These are phyloP conservation scores for Salvator merianae DNA, from an alignment of 2,113 vertebrate species.

Conservation along the genomic window DNA sequence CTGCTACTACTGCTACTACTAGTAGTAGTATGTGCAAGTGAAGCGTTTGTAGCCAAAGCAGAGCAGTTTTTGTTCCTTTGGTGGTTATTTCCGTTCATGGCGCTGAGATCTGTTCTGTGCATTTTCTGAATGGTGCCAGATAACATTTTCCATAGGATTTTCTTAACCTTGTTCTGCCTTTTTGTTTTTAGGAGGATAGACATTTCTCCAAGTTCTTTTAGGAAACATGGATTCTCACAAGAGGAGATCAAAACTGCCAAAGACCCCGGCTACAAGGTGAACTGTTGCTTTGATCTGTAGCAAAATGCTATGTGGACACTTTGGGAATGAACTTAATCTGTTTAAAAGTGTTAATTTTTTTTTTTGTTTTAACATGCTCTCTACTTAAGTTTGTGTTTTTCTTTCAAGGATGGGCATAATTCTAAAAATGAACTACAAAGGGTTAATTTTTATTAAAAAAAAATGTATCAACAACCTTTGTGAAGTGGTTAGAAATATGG, in stretches of 20 bases:
- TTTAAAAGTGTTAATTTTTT: conserved; percentile 15
- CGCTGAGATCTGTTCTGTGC: neutral
- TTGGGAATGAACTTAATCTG: conserved; percentile 82
- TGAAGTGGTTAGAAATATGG: conserved; percentile 95
- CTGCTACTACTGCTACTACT: no score
- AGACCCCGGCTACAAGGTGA: conserved; percentile 98
- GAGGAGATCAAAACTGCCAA: conserved; percentile 93
- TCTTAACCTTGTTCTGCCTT: neutral
- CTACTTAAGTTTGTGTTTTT: conserved; percentile 94
- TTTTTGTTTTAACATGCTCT: conserved; percentile 89
- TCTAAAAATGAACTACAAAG: conserved; percentile 95
- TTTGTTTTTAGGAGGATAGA: conserved; percentile 89
- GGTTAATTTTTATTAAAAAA: conserved; percentile 93
- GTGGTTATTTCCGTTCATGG: no score
- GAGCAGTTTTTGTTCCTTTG: no score
- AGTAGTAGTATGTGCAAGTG: no score
- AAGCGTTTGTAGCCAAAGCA: no score
- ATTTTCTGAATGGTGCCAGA: neutral
- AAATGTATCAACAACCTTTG: conserved; percentile 89
- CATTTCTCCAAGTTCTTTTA: conserved; percentile 99
- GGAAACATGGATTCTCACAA: conserved; percentile 95
- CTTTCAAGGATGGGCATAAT: conserved; percentile 93
- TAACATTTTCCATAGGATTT: accelerated
- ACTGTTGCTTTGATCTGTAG: conserved; percentile 83
- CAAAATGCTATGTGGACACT: conserved; percentile 74